These are phyloP conservation scores for Brachypodius melanocephalos DNA, from an alignment of 2,113 vertebrate species.

Conservation along the genomic window DNA sequence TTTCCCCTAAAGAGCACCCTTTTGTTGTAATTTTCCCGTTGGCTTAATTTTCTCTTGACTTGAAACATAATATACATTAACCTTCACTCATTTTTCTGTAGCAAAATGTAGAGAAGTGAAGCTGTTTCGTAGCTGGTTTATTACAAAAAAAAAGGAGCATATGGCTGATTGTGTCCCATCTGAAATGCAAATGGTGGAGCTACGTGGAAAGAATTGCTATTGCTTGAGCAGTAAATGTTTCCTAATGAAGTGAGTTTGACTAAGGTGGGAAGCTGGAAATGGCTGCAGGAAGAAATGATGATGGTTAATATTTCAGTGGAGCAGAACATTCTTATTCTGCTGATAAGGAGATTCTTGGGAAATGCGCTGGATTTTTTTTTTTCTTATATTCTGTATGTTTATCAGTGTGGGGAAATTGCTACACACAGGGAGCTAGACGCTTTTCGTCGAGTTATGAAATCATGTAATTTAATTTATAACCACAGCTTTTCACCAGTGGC, in stretches of 20 bases:
- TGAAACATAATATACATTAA: slow-evolving; percentile 29
- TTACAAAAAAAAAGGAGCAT: slow-evolving; percentile 31
- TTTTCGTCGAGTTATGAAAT: not conserved
- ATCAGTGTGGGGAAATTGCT: not conserved
- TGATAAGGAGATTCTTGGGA: slow-evolving; percentile 52
- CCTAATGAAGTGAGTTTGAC: slow-evolving; percentile 45
- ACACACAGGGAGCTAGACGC: not conserved
- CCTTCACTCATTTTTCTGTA: slow-evolving; percentile 4
- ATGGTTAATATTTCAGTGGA: slow-evolving; percentile 19
- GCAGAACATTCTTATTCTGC: slow-evolving; percentile 26
- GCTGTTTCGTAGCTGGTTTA: slow-evolving; percentile 29
- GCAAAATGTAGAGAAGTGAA: slow-evolving; percentile 5
- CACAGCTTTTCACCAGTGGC: not conserved
- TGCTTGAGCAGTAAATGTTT: slow-evolving; percentile 36
- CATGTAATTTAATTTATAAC: slow-evolving; percentile 18
- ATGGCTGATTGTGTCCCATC: slow-evolving; percentile 59
- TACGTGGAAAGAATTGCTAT: slow-evolving; percentile 44
- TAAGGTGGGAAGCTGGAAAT: slow-evolving; percentile 46
- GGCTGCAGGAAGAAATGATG: not conserved
- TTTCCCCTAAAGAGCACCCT: not conserved
- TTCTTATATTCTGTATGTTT: not conserved
- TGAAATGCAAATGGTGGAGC: slow-evolving; percentile 57
- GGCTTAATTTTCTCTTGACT: slow-evolving; percentile 33
- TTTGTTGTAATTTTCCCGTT: slow-evolving; percentile 32
- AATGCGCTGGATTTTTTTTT: not conserved